Evolutionary conservation across 2,113 vertebrate genomes (phyloP).

Genomic region (Zingel zingel): DNA sequence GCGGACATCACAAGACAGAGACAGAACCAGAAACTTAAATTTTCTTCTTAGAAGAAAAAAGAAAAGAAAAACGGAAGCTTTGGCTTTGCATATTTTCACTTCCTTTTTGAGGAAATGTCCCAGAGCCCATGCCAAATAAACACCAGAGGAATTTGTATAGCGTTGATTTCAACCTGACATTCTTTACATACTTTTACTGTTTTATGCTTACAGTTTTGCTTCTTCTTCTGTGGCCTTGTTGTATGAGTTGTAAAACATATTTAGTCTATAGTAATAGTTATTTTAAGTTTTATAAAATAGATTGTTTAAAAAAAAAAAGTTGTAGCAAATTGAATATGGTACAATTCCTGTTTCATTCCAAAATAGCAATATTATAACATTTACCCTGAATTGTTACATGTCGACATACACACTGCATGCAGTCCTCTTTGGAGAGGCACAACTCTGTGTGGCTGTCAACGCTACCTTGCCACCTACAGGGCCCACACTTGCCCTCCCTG

Average conservation of each 20-base stretch:
- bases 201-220: constrained; percentile 16
- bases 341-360: neutral
- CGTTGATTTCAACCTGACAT: constrained; percentile 66
- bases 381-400: constrained; percentile 1
- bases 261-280: neutral
- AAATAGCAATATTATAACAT: constrained; percentile 9
- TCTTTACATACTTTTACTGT: constrained; percentile 67
- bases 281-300: neutral
- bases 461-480: constrained; percentile 73
- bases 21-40: constrained; percentile 63
- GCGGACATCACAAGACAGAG: constrained; percentile 80
- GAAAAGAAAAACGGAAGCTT: constrained; percentile 73
- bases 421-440: constrained; percentile 54
- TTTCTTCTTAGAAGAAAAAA: constrained; percentile 54
- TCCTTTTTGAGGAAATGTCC: constrained; percentile 83
- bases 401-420: constrained; percentile 20
- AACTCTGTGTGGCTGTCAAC: constrained; percentile 74
- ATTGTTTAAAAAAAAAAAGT: neutral
- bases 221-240: neutral
- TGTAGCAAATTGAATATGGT: neutral
- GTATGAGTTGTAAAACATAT: neutral
- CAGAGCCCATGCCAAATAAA: constrained; percentile 78
- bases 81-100: constrained; percentile 86
- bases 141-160: constrained; percentile 69
- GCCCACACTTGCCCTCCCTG: constrained; percentile 54